Evolutionary conservation across 2,888 invertebrate genomes (phyloP).

Genomic region (Dasypolia templi): DNA sequence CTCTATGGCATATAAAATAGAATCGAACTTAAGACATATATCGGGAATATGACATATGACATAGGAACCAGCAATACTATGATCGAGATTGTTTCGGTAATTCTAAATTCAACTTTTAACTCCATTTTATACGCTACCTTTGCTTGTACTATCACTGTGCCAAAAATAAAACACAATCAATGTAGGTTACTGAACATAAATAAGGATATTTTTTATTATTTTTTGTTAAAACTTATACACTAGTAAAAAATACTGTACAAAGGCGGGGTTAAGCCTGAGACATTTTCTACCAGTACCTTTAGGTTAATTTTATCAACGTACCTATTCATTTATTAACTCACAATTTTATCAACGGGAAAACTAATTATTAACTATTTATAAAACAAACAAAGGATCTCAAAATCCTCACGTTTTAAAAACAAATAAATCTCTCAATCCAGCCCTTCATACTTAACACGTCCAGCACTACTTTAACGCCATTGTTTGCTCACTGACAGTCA

Average conservation of each 20-base stretch:
- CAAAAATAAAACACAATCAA: background rate
- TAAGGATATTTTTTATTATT: too few relatives aligned
- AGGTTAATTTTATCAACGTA: too few relatives aligned
- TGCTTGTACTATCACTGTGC: background rate
- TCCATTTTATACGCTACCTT: background rate
- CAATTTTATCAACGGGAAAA: background rate
- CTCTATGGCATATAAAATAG: too few relatives aligned
- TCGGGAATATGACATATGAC: too few relatives aligned
- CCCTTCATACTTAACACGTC: background rate
- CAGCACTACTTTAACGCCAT: slow-evolving; percentile 32
- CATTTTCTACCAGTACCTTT: too few relatives aligned
- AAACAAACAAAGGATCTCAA: background rate
- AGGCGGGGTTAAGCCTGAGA: too few relatives aligned
- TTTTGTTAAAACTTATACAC: too few relatives aligned
- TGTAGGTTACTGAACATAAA: too few relatives aligned
- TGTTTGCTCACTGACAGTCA: slow-evolving; percentile 75
- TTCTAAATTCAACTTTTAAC: background rate
- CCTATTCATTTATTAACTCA: background rate
- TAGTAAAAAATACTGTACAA: too few relatives aligned
- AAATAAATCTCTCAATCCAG: background rate
- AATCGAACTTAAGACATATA: too few relatives aligned
- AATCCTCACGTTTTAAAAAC: background rate
- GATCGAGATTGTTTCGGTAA: background rate
- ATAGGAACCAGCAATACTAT: too few relatives aligned
- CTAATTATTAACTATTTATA: background rate